Evolutionary conservation across 2,888 invertebrate genomes (phyloP), one percentile per base, ranked within the genome.

Genomic region (Lepidonotus clava): DNA sequence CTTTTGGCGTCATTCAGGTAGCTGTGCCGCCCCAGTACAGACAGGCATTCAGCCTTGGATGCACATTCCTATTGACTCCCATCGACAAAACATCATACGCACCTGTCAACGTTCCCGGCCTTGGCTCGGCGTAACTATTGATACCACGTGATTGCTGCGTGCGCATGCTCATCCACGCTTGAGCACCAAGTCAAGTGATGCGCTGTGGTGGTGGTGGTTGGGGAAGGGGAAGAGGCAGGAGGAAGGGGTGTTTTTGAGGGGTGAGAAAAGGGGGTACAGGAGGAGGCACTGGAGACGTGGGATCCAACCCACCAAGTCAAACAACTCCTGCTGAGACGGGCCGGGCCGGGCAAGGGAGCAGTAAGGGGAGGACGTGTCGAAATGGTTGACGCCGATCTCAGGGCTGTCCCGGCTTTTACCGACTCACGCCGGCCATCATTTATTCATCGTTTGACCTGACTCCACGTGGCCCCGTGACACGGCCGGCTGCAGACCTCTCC

Each of bases 401-500:
- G 11, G 71, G 71, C 38, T 0, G 71, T 71, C 36, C 34, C 71
- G 71, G 71, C 71, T 71, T 71, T 71, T 71, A 71, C 71, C 71
- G 71, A 71, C 71, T 71, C 38, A 18, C 21, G 36, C 4, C 1
- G 36, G 8, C 38, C 71, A 71, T 71, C 71, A 71, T 71, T 71
- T 71, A 71, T 71, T 71, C 71, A 71, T 8, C 71, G 71, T 71
- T 5, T 71, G 71, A 71, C 71, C 71, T n/a, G 2, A 38, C 71
- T 71, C 36, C 36, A 38, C 71, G 36, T 38, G 71, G n/a, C 71
- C 71, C 21, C n/a, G 71, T 71, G 71, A 71, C 71, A 71, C 38
- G 71, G 71, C 38, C 34, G 38, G n/a, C 1, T 38, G n/a, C 71
- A n/a, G 11, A 5, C 1, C 1, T 5, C 28, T 71, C 71, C 71